These are phyloP conservation scores for Acrocephalus scirpaceus DNA, from an alignment of 2,797 vertebrate genomes.

Conservation along the genomic window DNA sequence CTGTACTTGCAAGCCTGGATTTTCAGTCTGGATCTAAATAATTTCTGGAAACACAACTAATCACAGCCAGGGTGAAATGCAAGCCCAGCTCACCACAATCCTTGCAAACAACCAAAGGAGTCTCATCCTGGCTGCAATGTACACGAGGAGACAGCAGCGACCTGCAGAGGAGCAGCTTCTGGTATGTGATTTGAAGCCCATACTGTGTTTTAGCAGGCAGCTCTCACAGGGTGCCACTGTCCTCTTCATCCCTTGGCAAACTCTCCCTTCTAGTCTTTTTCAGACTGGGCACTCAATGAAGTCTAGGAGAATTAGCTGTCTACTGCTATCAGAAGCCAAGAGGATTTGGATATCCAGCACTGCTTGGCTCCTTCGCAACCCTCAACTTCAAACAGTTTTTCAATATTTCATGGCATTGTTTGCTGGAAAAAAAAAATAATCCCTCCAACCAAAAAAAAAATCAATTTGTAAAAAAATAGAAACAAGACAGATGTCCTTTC, in stretches of 20 bases:
- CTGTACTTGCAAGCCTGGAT: neutral
- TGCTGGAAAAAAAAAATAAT: neutral
- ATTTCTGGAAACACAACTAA: neutral
- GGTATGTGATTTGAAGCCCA: neutral
- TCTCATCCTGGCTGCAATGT: neutral
- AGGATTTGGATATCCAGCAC: slow-evolving; percentile 10
- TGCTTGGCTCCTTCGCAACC: neutral
- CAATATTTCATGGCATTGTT: neutral
- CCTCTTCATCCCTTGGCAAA: neutral
- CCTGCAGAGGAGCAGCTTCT: neutral
- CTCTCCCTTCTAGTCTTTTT: neutral
- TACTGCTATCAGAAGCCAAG: neutral
- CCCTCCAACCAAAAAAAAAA: neutral
- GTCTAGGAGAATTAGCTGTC: neutral
- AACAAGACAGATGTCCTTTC: neutral
- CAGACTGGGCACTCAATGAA: neutral
- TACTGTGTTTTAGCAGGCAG: neutral
- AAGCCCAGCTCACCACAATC: neutral
- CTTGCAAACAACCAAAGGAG: neutral
- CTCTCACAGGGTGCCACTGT: neutral
- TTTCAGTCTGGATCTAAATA: neutral
- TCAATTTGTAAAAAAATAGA: neutral
- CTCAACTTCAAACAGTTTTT: slow-evolving; percentile 11
- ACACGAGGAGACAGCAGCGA: neutral
- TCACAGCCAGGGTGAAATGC: neutral